These are phyloP conservation scores for Zosterops borbonicus DNA, from an alignment of 2,113 vertebrate species.

Conservation along the genomic window DNA sequence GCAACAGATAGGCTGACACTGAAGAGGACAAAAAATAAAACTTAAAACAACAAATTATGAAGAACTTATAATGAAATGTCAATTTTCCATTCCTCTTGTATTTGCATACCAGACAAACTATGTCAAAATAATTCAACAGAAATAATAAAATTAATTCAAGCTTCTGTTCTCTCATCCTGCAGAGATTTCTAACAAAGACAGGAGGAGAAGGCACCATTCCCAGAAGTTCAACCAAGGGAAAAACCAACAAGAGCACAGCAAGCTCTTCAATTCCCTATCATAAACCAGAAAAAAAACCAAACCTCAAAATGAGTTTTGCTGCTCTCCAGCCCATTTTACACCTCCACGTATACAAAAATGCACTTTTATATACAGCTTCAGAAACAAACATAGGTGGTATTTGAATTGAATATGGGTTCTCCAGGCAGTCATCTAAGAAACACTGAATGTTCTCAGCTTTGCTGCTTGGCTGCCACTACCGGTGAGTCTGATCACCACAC, in stretches of 20 bases:
- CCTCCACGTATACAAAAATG: background rate
- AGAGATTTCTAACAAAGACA: background rate
- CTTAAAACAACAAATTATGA: background rate
- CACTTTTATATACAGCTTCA: background rate
- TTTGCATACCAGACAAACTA: background rate
- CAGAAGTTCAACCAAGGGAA: background rate
- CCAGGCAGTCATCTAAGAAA: background rate
- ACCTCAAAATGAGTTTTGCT: background rate
- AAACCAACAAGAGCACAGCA: accelerated
- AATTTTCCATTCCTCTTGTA: background rate
- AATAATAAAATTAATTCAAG: background rate
- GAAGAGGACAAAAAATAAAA: background rate
- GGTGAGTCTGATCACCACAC: accelerated
- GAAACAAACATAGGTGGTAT: background rate
- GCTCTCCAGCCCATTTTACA: background rate
- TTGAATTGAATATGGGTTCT: background rate
- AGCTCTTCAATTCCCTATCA: background rate
- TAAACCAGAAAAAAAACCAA: background rate
- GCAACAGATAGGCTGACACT: background rate
- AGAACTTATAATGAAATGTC: background rate
- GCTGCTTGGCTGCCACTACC: background rate
- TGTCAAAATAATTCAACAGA: background rate
- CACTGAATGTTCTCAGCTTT: background rate
- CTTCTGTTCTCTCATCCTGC: background rate
- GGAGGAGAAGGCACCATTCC: background rate